Evolutionary conservation across 2,888 invertebrate species (phyloP).

Genomic region (Oscheius sp.): DNA sequence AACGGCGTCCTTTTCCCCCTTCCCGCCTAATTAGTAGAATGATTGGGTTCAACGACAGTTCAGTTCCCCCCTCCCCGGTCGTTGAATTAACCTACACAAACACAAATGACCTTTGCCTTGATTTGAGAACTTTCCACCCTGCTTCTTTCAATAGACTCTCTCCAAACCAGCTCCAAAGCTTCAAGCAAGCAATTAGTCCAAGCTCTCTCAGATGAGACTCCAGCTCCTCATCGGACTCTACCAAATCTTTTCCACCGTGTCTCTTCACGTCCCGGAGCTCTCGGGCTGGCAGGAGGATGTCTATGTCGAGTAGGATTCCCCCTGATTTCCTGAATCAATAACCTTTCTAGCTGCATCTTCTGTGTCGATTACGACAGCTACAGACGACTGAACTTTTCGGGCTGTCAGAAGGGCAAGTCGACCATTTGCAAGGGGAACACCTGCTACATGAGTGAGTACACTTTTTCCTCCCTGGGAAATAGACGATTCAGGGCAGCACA

Average conservation of each 20-base stretch:
- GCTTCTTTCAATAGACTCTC: too few species aligned
- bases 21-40: too few species aligned
- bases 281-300: constrained; percentile 21
- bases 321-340: too few species aligned
- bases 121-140: too few species aligned
- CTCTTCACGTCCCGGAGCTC: constrained; percentile 25
- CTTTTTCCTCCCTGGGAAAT: neutral
- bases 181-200: neutral
- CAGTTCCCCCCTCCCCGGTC: too few species aligned
- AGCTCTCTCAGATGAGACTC: constrained; percentile 8
- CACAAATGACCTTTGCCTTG: too few species aligned
- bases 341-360: constrained; percentile 33
- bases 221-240: constrained; percentile 8
- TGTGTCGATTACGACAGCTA: constrained; percentile 38
- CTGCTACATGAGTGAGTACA: constrained; percentile 34
- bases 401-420: constrained; percentile 25
- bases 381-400: constrained; percentile 14
- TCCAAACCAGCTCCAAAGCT: too few species aligned
- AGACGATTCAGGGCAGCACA: constrained; percentile 36
- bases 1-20: too few species aligned
- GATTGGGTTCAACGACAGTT: too few species aligned
- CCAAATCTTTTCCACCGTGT: neutral
- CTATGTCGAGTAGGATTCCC: constrained; percentile 24
- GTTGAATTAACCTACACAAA: too few species aligned
- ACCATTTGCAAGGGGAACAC: constrained; percentile 32